phyloP scores from a whole-genome alignment of 2,113 vertebrate genomes.

The Pelodiscus sinensis region DNA sequence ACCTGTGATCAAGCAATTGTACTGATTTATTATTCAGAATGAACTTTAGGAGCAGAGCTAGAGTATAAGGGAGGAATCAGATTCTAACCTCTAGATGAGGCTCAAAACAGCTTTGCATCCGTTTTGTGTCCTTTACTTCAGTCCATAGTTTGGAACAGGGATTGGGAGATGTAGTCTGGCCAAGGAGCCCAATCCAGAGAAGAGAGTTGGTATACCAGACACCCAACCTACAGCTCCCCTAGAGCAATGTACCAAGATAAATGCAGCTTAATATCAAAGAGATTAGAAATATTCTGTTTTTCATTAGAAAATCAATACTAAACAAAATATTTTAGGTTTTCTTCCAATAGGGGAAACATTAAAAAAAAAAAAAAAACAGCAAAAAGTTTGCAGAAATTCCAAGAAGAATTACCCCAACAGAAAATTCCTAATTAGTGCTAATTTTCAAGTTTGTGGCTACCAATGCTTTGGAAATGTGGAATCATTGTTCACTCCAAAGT shows the following conservation, averaged over 20 bases:
- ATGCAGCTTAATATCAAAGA: background rate
- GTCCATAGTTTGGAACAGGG: no score
- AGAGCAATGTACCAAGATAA: background rate
- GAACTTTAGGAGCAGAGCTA: background rate
- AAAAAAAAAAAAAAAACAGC: no score
- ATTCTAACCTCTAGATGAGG: background rate
- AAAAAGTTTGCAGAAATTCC: no score
- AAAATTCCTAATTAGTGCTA: background rate
- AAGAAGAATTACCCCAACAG: background rate
- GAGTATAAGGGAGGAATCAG: background rate
- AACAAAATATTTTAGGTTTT: no score
- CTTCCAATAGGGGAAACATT: no score
- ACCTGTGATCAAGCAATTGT: background rate
- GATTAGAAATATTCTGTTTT: background rate
- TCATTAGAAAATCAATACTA: background rate
- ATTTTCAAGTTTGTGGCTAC: background rate
- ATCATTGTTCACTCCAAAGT: background rate
- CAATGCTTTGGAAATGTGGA: background rate
- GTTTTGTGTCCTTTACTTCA: background rate
- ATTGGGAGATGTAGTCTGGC: background rate
- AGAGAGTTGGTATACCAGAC: background rate
- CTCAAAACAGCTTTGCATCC: background rate
- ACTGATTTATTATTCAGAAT: background rate
- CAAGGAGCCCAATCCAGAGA: background rate
- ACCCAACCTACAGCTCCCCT: background rate